Percentiles rank a stretch among this genome's conserved stretches.
Conservation (phyloP, 2,888 invertebrate species). For the Lasioglossum marginatum region DNA sequence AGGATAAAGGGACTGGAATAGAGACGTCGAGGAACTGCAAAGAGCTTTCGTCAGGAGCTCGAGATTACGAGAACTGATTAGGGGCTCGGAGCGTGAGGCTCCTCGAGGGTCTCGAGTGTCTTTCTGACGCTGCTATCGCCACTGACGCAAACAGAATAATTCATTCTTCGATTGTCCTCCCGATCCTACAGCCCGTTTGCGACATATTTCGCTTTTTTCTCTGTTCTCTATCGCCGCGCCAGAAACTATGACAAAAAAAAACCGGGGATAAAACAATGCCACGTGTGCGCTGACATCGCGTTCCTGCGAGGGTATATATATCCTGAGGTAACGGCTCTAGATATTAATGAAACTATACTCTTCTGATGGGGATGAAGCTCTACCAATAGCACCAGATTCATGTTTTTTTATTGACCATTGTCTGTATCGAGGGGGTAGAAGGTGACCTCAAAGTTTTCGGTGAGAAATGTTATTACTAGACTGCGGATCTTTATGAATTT, state of each 20-base stretch:
- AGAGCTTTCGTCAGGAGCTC: constrained; percentile 18
- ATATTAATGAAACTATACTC: not conserved
- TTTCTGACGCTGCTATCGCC: constrained; percentile 7
- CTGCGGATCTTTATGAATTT: too few species aligned
- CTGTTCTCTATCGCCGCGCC: not conserved
- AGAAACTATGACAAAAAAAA: too few species aligned
- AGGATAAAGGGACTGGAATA: constrained; percentile 4
- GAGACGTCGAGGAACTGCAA: constrained; percentile 1
- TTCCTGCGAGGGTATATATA: not conserved
- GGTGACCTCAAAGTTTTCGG: not conserved
- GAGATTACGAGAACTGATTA: constrained; percentile 17
- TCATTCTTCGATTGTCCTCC: not conserved
- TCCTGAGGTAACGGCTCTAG: not conserved
- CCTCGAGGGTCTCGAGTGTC: constrained; percentile 6
- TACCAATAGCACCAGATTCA: not conserved
- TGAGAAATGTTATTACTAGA: not conserved
- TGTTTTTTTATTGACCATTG: not conserved
- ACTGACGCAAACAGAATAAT: not conserved
- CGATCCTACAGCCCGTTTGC: not conserved
- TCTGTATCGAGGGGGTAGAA: not conserved
- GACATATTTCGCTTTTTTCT: not conserved
- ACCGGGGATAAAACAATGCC: not conserved
- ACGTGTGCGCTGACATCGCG: not conserved
- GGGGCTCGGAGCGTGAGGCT: constrained; percentile 1
- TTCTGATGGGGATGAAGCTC: not conserved